phyloP scores from a whole-genome alignment of 37 sponge, comb jelly and placozoan species.

The Oopsacas minuta region DNA sequence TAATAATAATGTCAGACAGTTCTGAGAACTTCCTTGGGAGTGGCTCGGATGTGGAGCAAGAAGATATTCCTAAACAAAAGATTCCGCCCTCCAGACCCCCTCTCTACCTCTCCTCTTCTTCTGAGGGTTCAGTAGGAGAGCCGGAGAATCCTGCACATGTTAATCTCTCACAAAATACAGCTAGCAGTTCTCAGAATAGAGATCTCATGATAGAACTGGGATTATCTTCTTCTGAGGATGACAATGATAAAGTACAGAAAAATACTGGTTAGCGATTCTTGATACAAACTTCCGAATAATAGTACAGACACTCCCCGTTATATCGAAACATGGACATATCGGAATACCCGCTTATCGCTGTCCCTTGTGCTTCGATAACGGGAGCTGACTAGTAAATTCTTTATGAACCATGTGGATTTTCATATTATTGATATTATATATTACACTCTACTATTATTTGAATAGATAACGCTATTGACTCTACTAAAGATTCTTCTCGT shows the following conservation, averaged over 20 bases:
- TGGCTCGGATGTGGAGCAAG: neutral
- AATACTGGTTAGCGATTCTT: too few species aligned
- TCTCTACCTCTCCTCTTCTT: neutral
- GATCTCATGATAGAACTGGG: slow-evolving; percentile 3
- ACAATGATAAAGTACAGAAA: too few species aligned
- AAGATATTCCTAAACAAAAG: neutral
- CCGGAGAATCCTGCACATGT: neutral
- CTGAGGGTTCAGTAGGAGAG: neutral
- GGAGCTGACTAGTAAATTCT: too few species aligned
- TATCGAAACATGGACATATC: too few species aligned
- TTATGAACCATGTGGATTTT: too few species aligned
- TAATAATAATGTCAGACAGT: neutral
- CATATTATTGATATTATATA: too few species aligned
- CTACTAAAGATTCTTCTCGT: neutral
- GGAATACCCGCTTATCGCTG: too few species aligned
- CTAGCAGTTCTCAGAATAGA: slow-evolving; percentile 15
- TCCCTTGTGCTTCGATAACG: too few species aligned
- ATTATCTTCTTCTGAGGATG: neutral
- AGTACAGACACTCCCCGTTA: too few species aligned
- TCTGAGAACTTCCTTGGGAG: neutral
- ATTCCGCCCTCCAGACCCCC: neutral
- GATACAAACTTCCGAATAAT: too few species aligned
- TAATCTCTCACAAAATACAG: neutral
- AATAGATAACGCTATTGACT: neutral
- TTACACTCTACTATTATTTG: too few species aligned